A percentile compares a stretch with the other conserved stretches of the same genome.
phyloP scores from a whole-genome alignment of 2,888 invertebrate genomes.

The Chironomus riparius region DNA sequence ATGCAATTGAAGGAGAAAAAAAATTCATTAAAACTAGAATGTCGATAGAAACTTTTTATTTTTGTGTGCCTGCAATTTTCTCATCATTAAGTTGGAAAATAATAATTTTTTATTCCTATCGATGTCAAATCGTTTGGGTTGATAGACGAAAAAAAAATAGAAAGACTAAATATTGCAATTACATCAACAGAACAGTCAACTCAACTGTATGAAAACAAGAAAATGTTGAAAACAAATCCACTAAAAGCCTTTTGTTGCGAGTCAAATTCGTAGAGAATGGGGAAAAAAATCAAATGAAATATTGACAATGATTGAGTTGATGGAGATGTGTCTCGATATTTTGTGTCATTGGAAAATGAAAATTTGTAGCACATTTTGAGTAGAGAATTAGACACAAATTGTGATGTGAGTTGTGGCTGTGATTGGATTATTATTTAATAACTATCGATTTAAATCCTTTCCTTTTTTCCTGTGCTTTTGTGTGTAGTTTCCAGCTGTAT shows the following conservation, averaged over 20 bases:
- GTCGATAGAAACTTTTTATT: neutral
- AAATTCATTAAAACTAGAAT: neutral
- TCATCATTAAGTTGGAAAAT: neutral
- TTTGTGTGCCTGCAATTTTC: neutral
- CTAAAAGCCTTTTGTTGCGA: too few species aligned
- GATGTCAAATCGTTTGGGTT: neutral
- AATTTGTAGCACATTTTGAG: neutral
- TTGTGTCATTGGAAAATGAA: neutral
- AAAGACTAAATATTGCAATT: constrained; percentile 1
- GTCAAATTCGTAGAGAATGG: too few species aligned
- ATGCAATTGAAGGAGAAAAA: neutral
- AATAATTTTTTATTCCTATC: neutral
- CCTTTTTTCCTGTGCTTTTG: too few species aligned
- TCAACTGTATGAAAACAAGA: neutral
- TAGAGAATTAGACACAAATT: constrained; percentile 3
- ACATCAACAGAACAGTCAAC: constrained; percentile 18
- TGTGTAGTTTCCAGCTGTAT: too few species aligned
- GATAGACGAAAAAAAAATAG: neutral
- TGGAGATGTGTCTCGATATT: constrained; percentile 9
- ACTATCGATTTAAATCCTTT: constrained; percentile 12
- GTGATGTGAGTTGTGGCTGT: constrained; percentile 13
- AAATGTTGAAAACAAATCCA: neutral
- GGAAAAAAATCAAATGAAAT: constrained; percentile 1
- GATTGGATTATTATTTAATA: constrained; percentile 23
- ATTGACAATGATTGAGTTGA: constrained; percentile 15